Percentiles rank a stretch among this genome's conserved stretches.
Evolutionary conservation across 2,888 invertebrate species (phyloP).

Genomic region (Acanthoscelides obtectus): DNA sequence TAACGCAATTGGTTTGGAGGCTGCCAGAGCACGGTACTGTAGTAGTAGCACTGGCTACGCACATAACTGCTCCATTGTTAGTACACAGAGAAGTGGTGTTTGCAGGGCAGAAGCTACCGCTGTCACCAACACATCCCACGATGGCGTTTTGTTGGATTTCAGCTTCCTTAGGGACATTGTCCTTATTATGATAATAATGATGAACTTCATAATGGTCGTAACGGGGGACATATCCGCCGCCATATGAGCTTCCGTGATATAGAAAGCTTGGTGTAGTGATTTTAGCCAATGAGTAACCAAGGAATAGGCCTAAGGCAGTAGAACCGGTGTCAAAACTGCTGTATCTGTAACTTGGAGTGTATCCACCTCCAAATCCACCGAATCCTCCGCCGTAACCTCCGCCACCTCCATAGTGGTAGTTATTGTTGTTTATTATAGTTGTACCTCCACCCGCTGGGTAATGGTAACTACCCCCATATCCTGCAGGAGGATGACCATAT

Average conservation of each 20-base stretch:
- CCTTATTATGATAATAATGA: conserved; percentile 42
- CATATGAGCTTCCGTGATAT: conserved; percentile 24
- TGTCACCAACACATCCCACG: conserved; percentile 38
- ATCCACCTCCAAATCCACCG: conserved; percentile 17
- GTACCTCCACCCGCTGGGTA: conserved; percentile 17
- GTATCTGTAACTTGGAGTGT: conserved; percentile 31
- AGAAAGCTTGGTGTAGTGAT: conserved; percentile 34
- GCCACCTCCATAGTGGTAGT: conserved; percentile 30
- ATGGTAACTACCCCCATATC: conserved; percentile 15
- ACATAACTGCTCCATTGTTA: conserved; percentile 42
- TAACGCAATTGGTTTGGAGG: conserved; percentile 36
- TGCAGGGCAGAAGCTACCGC: conserved; percentile 38
- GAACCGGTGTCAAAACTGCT: conserved; percentile 31
- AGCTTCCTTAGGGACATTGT: conserved; percentile 32
- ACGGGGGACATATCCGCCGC: conserved; percentile 31
- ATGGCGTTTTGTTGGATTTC: conserved; percentile 39
- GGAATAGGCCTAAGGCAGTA: conserved; percentile 35
- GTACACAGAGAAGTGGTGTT: conserved; percentile 43
- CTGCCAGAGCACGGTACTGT: conserved; percentile 38
- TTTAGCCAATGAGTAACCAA: conserved; percentile 35
- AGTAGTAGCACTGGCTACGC: conserved; percentile 38
- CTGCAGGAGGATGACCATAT: conserved; percentile 16
- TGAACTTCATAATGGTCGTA: conserved; percentile 41
- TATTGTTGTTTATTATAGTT: conserved; percentile 32
- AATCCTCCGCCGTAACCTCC: conserved; percentile 19